Percentiles rank a stretch among this genome's conserved stretches.
Evolutionary conservation across 2,888 invertebrate genomes (phyloP).

Genomic region (Ichneumoninae sp.): DNA sequence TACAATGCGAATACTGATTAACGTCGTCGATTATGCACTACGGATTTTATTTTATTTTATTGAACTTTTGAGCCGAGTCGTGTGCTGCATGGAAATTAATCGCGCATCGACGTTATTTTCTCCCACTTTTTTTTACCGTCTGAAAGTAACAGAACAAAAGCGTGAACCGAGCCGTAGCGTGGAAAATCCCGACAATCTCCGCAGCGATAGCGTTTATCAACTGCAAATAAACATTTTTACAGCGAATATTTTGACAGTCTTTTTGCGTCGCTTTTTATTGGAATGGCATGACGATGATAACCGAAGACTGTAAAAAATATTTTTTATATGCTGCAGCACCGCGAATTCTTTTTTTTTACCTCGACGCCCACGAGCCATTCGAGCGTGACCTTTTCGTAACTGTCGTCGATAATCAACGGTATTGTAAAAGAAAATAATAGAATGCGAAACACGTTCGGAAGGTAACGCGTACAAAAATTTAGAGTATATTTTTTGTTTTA

Average conservation of each 20-base stretch:
- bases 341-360: not conserved
- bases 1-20: not conserved
- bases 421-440: slow-evolving; percentile 16
- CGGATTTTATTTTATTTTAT: too few relatives aligned
- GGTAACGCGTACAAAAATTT: slow-evolving; percentile 35
- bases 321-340: not conserved
- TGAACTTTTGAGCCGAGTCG: too few relatives aligned
- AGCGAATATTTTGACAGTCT: not conserved
- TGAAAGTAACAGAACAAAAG: not conserved
- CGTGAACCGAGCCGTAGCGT: not conserved
- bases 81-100: not conserved
- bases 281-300: not conserved
- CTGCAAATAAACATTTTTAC: not conserved
- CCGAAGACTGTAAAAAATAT: not conserved
- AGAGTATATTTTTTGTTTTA: not conserved
- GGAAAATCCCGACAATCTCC: not conserved
- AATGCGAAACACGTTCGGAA: slow-evolving; percentile 26
- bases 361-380: not conserved
- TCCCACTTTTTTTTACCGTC: not conserved
- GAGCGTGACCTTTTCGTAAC: slow-evolving; percentile 34
- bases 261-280: not conserved
- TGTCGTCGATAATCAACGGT: slow-evolving; percentile 12
- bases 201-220: slow-evolving; percentile 1
- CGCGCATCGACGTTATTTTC: not conserved
- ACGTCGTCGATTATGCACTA: not conserved